A percentile compares a stretch with the other conserved stretches of the same genome.
Conservation (phyloP, 1,140 invertebrate genomes). For the Heliothis virescens region DNA sequence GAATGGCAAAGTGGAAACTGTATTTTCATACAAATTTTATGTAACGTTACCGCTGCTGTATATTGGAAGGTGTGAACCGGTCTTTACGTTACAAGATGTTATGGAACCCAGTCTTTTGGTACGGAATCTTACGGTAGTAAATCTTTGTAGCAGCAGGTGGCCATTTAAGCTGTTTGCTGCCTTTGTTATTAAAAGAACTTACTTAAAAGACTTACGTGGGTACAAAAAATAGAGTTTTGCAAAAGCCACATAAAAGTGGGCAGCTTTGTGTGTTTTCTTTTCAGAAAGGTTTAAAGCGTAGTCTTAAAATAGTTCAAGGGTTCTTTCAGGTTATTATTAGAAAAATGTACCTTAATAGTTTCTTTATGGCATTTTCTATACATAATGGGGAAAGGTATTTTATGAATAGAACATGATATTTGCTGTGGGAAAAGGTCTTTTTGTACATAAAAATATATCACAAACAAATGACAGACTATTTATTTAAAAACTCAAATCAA, state of each 20-base stretch:
- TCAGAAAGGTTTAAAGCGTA: not conserved
- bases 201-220: conserved; percentile 11
- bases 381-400: too few relatives aligned
- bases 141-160: conserved; percentile 25
- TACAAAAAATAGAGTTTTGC: conserved; percentile 1
- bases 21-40: too few relatives aligned
- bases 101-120: not conserved
- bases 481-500: too few relatives aligned
- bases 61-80: too few relatives aligned
- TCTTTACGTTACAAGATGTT: not conserved
- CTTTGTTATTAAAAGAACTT: conserved; percentile 40
- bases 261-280: conserved; percentile 5
- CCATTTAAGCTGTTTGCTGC: conserved; percentile 25
- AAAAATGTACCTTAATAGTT: not conserved
- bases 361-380: too few relatives aligned
- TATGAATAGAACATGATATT: too few relatives aligned
- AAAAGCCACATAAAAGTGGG: conserved; percentile 32
- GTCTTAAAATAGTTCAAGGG: conserved; percentile 9
- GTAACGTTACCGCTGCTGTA: too few relatives aligned
- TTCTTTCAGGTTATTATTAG: not conserved
- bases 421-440: too few relatives aligned
- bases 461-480: too few relatives aligned
- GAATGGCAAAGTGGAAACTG: too few relatives aligned
- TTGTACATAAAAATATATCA: too few relatives aligned
- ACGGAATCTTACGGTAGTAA: conserved; percentile 7